Evolutionary conservation across 2,113 vertebrate genomes (phyloP).

Genomic region (Xenopus laevis): DNA sequence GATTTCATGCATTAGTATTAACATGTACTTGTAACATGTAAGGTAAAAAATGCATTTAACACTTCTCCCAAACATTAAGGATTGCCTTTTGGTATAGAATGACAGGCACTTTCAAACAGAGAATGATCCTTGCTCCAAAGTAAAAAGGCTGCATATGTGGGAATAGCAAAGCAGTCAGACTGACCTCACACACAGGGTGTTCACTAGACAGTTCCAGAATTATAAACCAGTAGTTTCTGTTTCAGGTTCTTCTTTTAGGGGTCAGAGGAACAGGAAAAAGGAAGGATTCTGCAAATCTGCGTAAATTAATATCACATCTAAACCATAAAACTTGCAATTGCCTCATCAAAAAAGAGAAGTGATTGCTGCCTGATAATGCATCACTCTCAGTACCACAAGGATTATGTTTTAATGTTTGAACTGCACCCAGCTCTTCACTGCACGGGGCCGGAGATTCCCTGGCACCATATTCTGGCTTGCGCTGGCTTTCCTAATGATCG

Average conservation of each 20-base stretch:
- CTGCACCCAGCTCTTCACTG: constrained; percentile 55
- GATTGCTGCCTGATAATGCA: constrained; percentile 43
- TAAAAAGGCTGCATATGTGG: constrained; percentile 12
- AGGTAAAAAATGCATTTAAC: constrained; percentile 6
- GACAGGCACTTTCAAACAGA: constrained; percentile 32
- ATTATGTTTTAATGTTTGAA: constrained; percentile 50
- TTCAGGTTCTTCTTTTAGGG: neutral
- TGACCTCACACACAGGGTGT: neutral
- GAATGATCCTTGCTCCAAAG: neutral
- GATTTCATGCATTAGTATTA: constrained; percentile 21
- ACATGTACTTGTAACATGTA: neutral
- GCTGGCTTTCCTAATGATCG: constrained; percentile 44
- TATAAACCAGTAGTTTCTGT: neutral
- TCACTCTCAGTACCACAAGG: constrained; percentile 52
- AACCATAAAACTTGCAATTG: constrained; percentile 50
- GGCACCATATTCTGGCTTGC: constrained; percentile 44
- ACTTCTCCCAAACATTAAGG: neutral
- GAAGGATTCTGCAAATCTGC: constrained; percentile 3
- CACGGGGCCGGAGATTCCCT: constrained; percentile 54
- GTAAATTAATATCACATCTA: constrained; percentile 20
- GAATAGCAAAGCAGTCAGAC: constrained; percentile 12
- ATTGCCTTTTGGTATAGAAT: constrained; percentile 16
- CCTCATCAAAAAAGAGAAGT: constrained; percentile 48
- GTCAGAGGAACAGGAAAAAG: constrained; percentile 19
- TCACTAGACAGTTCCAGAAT: neutral